Percentiles rank a stretch among this genome's conserved stretches.
Evolutionary conservation across 2,113 vertebrate genomes (phyloP).

Genomic region (Naja naja): DNA sequence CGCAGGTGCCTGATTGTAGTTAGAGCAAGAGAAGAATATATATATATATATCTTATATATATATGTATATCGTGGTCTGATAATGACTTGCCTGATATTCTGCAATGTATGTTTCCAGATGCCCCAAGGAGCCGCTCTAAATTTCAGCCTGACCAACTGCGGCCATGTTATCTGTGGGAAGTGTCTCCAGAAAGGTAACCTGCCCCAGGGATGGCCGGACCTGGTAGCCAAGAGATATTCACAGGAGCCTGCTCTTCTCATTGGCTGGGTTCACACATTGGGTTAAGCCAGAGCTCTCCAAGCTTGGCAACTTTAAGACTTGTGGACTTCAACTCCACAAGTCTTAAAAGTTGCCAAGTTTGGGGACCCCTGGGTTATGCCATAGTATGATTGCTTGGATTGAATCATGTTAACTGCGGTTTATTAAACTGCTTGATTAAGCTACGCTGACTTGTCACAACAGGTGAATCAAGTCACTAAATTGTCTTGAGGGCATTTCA

Average conservation of each 20-base stretch:
- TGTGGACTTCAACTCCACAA: too few species aligned
- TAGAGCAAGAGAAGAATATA: too few species aligned
- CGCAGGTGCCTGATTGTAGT: background rate
- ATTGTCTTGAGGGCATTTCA: background rate
- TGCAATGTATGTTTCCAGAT: constrained; percentile 84
- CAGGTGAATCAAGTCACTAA: background rate
- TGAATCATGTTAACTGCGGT: background rate
- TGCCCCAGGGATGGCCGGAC: background rate
- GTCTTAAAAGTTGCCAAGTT: too few species aligned
- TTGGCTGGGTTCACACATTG: background rate
- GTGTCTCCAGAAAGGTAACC: constrained; percentile 83
- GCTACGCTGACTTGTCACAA: too few species aligned
- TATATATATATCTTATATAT: background rate
- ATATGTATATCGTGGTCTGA: rapidly evolving
- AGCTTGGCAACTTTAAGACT: too few species aligned
- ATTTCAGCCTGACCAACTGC: constrained; percentile 81
- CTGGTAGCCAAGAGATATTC: background rate
- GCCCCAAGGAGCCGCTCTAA: constrained; percentile 53
- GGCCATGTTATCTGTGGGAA: constrained; percentile 83
- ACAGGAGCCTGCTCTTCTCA: background rate
- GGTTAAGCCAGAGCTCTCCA: too few species aligned
- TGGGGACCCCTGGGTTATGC: background rate
- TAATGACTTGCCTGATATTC: constrained; percentile 76
- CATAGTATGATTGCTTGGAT: background rate
- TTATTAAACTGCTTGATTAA: background rate